Evolutionary conservation across 2,888 invertebrate genomes (phyloP).

Genomic region (Phaedon cochleariae): DNA sequence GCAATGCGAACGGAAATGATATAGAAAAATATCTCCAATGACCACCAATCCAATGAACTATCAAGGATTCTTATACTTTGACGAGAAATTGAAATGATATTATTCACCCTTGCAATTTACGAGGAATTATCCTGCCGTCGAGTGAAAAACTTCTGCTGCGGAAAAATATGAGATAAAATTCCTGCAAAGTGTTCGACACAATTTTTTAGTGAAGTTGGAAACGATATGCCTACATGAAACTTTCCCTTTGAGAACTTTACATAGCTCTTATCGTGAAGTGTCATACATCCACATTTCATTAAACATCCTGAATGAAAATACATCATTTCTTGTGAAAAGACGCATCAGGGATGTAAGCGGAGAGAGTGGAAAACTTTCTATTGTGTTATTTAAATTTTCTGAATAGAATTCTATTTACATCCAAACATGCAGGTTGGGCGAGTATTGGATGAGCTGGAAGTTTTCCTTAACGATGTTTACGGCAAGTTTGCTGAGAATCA

Average conservation of each 20-base stretch:
- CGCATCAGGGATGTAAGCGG: not conserved
- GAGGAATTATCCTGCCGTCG: too few species aligned
- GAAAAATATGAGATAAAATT: not conserved
- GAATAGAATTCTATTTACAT: not conserved
- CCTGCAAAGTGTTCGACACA: not conserved
- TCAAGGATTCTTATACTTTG: too few species aligned
- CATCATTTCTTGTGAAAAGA: conserved; percentile 16
- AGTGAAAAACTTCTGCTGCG: too few species aligned
- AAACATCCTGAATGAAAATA: conserved; percentile 29
- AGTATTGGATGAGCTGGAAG: not conserved
- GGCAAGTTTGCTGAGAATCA: not conserved
- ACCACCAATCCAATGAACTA: too few species aligned
- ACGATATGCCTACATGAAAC: not conserved
- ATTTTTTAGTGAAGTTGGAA: not conserved
- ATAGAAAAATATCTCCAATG: too few species aligned
- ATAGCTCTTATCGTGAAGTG: not conserved
- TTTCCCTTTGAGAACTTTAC: not conserved
- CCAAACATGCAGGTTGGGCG: not conserved
- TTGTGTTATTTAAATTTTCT: conserved; percentile 5
- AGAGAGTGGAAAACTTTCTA: conserved; percentile 8
- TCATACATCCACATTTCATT: conserved; percentile 9
- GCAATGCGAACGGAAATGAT: too few species aligned
- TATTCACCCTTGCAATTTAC: too few species aligned
- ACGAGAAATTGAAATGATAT: too few species aligned
- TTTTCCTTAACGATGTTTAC: not conserved